Base-by-base conservation (phyloP, 2,888 invertebrate species). In the Chalcis sispes region DNA sequence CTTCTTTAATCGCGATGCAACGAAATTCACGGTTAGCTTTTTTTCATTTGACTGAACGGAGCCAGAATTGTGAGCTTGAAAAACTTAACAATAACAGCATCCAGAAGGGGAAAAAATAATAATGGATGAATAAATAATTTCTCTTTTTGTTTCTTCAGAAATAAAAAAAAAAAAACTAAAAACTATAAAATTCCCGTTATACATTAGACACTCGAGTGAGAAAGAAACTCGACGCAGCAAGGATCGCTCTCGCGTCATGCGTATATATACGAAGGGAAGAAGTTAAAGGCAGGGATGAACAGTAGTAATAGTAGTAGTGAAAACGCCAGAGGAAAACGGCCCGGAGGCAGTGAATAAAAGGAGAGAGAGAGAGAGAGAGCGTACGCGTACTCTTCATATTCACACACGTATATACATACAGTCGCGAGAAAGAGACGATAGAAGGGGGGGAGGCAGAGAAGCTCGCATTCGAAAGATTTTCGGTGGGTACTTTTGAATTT, bases 401-500 rank as follows among this genome's bases (percentile, higher is more conserved):
- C 42, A 42, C 15, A 42, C 15, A 42, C 42, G 13, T 13, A 4
- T 42, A 42, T 42, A 42, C 42, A 13, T 42, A 42, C 15, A 42
- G 15, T 15, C 42, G 15, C 29, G 46, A 32, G n/a, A 42, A n/a
- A 56, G 56, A 36, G 32, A 25, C n/a, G n/a, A n/a, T n/a, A n/a
- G n/a, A n/a, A n/a, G n/a, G n/a, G n/a, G n/a, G n/a, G n/a, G 61
- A 20, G 23, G 32, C 5, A 52, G 71, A 69, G 29, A 54, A 23
- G 36, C 62, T 20, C 18, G 59, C 46, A 66, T 66, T 71, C 48
- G 64, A 71, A 77, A 74, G 72, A 77, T 77, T 75, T 74, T 77
- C 32, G 54, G 48, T 29, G 66, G 69, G 70, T 77, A 79, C 80
- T 80, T 81, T 79, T 80, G 85, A 87, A 88, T 88, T 87, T 87